A percentile compares a stretch with the other conserved stretches of the same genome.
Evolutionary conservation across 2,888 invertebrate genomes (phyloP).

Genomic region (Zaprionus lineosus): DNA sequence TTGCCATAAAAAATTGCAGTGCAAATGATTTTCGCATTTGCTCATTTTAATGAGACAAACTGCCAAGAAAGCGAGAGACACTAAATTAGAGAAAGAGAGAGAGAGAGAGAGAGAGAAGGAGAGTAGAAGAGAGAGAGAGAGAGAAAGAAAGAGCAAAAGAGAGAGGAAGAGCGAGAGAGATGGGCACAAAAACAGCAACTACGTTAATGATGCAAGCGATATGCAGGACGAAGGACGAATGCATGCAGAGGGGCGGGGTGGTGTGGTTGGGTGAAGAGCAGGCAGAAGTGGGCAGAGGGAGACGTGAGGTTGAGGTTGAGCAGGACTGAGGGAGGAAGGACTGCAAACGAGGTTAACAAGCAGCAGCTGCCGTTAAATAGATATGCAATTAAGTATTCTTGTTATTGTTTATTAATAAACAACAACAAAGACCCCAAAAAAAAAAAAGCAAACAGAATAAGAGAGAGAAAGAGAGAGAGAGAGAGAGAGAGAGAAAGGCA

Average conservation of each 20-base stretch:
- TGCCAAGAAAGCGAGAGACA: constrained; percentile 29
- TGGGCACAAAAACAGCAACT: background rate
- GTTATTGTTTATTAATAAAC: constrained; percentile 75
- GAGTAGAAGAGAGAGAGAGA: background rate
- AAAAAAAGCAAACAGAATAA: background rate
- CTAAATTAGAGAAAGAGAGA: constrained; percentile 13
- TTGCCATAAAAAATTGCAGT: constrained; percentile 33
- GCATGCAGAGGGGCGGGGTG: background rate
- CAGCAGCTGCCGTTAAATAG: constrained; percentile 46
- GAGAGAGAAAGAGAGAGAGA: background rate
- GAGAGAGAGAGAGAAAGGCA: constrained; percentile 1
- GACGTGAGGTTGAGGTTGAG: too few relatives aligned
- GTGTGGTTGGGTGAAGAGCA: too few relatives aligned
- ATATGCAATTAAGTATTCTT: constrained; percentile 68
- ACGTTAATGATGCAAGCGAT: background rate
- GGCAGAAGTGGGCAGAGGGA: background rate
- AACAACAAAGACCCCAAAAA: constrained; percentile 45
- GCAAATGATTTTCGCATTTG: constrained; percentile 55
- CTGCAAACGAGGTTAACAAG: constrained; percentile 44
- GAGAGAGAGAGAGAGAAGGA: constrained; percentile 3
- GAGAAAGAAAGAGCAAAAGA: constrained; percentile 7
- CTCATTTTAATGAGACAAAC: constrained; percentile 64
- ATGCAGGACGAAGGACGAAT: too few relatives aligned
- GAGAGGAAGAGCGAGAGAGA: background rate
- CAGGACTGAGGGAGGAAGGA: background rate